Conservation (phyloP, 2,797 vertebrate genomes). For the Pempheris klunzingeri region DNA sequence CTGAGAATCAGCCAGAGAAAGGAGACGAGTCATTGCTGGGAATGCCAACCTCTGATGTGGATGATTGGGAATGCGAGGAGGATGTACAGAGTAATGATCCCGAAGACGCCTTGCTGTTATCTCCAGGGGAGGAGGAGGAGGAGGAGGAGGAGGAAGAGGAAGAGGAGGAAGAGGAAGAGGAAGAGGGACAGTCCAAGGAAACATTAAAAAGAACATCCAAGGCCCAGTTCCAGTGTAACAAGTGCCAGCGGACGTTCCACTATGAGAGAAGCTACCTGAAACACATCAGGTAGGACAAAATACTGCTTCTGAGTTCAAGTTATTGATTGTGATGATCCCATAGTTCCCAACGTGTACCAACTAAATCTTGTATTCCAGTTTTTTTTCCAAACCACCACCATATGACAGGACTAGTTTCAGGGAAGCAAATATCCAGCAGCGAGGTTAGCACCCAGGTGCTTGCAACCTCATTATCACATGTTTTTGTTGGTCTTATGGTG, state of each 20-base stretch:
- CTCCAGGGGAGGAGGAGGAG: constrained; percentile 31
- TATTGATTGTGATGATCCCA: neutral
- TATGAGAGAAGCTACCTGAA: constrained; percentile 97
- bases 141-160: neutral
- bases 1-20: constrained; percentile 20
- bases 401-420: neutral
- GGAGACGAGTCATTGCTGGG: neutral
- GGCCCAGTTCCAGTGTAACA: constrained; percentile 88
- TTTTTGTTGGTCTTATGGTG: neutral
- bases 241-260: constrained; percentile 93
- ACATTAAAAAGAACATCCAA: constrained; percentile 67
- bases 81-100: constrained; percentile 33
- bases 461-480: constrained; percentile 2
- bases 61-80: constrained; percentile 54
- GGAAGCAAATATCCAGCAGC: neutral
- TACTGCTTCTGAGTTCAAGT: neutral
- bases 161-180: neutral
- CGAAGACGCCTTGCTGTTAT: constrained; percentile 43
- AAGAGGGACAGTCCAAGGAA: constrained; percentile 33
- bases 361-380: neutral
- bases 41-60: neutral
- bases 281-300: constrained; percentile 86
- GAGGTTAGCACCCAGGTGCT: neutral
- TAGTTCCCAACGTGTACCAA: neutral
- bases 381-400: neutral